Evolutionary conservation across 2,888 invertebrate species (phyloP).

Genomic region (Andrena praecox): DNA sequence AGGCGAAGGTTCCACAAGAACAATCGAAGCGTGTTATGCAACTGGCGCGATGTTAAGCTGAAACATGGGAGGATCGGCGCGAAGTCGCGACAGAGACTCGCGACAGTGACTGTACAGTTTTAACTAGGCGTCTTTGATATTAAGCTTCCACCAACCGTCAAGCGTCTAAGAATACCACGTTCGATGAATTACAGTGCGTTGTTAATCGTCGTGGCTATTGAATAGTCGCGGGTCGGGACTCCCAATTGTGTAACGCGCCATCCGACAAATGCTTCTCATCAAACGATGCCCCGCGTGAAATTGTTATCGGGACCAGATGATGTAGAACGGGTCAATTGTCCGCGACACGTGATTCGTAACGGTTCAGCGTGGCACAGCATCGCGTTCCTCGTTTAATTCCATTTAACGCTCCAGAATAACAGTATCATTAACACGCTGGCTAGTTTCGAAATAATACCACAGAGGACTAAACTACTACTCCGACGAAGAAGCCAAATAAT

Average conservation of each 20-base stretch:
- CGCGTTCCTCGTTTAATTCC: conserved; percentile 1
- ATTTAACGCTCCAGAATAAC: conserved; percentile 24
- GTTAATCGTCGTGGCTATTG: conserved; percentile 11
- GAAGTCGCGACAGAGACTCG: not conserved
- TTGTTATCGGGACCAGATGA: conserved; percentile 32
- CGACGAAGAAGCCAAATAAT: too few relatives aligned
- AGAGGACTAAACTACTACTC: too few relatives aligned
- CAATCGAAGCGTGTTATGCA: conserved; percentile 46
- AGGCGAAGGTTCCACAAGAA: not conserved
- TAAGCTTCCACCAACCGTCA: not conserved
- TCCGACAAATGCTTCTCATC: conserved; percentile 23
- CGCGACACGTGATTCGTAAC: conserved; percentile 40
- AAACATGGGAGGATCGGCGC: not conserved
- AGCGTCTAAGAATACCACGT: conserved; percentile 17
- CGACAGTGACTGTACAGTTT: not conserved
- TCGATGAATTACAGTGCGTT: not conserved
- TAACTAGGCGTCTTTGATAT: conserved; percentile 3
- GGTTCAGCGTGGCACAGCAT: not conserved
- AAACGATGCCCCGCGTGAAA: conserved; percentile 27
- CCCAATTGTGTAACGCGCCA: conserved; percentile 17
- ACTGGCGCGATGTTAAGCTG: conserved; percentile 12
- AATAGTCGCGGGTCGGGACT: not conserved
- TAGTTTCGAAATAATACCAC: not conserved
- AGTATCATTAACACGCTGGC: not conserved
- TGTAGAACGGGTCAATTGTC: conserved; percentile 47